Base-by-base conservation (phyloP, 1,140 invertebrate genomes). In the Drosophila trapezifrons region DNA sequence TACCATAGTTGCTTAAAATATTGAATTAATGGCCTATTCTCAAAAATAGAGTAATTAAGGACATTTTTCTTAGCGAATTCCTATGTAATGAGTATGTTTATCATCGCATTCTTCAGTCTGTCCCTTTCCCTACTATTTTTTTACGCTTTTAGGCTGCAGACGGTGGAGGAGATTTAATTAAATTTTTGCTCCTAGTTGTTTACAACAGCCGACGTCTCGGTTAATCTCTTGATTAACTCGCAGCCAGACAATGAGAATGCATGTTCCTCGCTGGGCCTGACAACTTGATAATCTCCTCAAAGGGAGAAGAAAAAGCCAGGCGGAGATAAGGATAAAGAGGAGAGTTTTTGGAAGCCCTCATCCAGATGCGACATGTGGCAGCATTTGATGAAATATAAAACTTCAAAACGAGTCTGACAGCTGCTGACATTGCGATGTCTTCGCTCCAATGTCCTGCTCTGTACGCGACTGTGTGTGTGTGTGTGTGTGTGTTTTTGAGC, bases 311-410 rank as follows among this genome's bases (percentile, higher is more conserved):
- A n/a, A 43, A n/a, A 52, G 64, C 25, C 43, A 10, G 18, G 18
- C 25, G 32, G 29, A 35, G 25, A 52, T 52, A 52, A 35, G 49
- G 49, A 52, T 52, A 52, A 52, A 35, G 15, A 52, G 37, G 17
- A 38, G 35, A 38, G 42, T 12, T 29, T 37, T n/a, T 49, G 37
- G 18, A 74, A 42, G 25, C 72, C 47, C 63, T 46, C 62, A 76
- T 40, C 63, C 55, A 47, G 54, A 63, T 65, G 80, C 81, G 69
- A 78, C 82, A 81, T 81, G 78, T 81, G 74, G 60, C 78, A 63
- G 62, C 49, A 82, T 86, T 86, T 86, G 78, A 86, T 85, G 78
- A 65, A 86, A 81, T 76, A 85, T 78, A 78, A 81, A 85, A 86
- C 59, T 76, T 66, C 56, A 66, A 77, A 81, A 81, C 75, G 79